Percentiles rank a stretch among this genome's conserved stretches.
These are phyloP conservation scores for Saccostrea echinata DNA, from an alignment of 1,140 invertebrate genomes.

Conservation along the genomic window DNA sequence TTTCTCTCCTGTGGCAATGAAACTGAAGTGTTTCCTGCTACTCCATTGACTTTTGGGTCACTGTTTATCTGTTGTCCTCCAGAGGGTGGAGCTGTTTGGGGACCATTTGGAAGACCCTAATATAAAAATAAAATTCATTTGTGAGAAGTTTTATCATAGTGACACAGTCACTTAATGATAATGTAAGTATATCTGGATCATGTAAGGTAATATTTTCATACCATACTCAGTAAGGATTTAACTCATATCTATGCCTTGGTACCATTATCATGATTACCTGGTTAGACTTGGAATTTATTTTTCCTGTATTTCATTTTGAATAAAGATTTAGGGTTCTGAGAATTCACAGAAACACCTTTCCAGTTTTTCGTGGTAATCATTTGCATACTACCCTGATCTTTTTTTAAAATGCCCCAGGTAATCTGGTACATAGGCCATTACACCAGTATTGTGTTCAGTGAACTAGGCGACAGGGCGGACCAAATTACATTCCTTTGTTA, in stretches of 20 bases:
- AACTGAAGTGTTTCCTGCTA: slow-evolving; percentile 8
- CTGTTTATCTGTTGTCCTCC: background rate
- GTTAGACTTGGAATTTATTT: too few species aligned
- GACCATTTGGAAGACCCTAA: slow-evolving; percentile 26
- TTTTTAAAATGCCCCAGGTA: background rate
- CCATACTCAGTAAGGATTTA: too few species aligned
- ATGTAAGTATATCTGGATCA: too few species aligned
- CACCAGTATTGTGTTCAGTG: slow-evolving; percentile 3
- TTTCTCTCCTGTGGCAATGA: background rate
- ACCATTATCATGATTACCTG: too few species aligned
- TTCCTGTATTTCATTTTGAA: background rate
- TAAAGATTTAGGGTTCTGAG: background rate
- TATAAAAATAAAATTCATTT: background rate
- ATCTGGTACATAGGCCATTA: background rate
- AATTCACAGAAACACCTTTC: background rate
- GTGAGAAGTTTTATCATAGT: too few species aligned
- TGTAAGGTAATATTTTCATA: too few species aligned
- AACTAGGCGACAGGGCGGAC: background rate
- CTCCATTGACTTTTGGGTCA: slow-evolving; percentile 25
- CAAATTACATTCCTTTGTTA: slow-evolving; percentile 30
- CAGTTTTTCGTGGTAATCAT: background rate
- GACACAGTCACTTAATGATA: too few species aligned
- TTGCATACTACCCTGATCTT: background rate
- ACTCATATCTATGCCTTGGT: too few species aligned
- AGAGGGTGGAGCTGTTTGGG: background rate